Evolutionary conservation across 2,888 invertebrate species (phyloP), one percentile per base, ranked within the genome.

Genomic region (Tubiluchus corallicola): DNA sequence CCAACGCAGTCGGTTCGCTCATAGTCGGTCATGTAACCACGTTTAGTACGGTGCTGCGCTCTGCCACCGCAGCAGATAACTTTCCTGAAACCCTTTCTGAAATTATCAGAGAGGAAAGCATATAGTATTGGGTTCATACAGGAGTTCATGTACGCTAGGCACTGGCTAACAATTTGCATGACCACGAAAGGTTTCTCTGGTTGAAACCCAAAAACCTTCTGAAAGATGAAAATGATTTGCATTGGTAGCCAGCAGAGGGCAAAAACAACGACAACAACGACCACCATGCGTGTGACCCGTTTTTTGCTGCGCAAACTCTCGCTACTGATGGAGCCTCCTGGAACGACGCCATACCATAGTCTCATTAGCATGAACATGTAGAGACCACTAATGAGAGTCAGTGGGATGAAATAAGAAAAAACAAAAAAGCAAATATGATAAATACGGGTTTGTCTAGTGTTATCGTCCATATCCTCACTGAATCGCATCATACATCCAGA

Each of bases 221-320:
- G 52, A 20, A 56, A 49, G 48, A 67, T 58, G 50, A 67, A 65
- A 44, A 64, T 60, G 3, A 87, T 74, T 71, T 88, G 87, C 59
- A 92, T 82, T 19, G 92, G 92, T 56, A 82, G 76, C 90, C 90
- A 90, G 67, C 88, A 87, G 38, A 85, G 72, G 17, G 88, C 87
- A 64, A 92, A 92, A 41, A 84, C 84, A 43, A 83, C 76, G 1
- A 88, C 84, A 43, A 88, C 84, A 43, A 85, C 79, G 48, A 87
- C 76, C 17, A 92, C 87, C 77, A 92, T 79, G 50, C 84, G 72
- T 3, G 90, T 92, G 21, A 88, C 90, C 52, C 85, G 73, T 65
- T 79, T 77, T 67, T 83, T 82, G 49, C 83, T 82, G 51, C 82
- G 73, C 49, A 80, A 74, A 55, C 76, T 77, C 62, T 85, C 84